Conservation (phyloP, 1,140 invertebrate species). For the Reticulitermes speratus region DNA sequence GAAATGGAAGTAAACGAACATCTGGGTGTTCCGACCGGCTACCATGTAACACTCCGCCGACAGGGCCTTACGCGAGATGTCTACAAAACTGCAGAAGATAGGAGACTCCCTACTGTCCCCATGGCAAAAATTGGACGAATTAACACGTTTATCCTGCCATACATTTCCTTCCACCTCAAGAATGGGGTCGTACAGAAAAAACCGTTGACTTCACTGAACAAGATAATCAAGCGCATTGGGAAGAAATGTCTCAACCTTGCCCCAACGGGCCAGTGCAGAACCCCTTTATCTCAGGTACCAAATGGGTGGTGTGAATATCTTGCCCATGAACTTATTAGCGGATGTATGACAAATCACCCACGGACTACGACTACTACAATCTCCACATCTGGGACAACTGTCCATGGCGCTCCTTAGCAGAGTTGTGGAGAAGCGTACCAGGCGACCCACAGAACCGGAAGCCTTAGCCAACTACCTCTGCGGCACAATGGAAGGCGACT, state of each 20-base stretch:
- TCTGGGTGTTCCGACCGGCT: slow-evolving; percentile 24
- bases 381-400: slow-evolving; percentile 32
- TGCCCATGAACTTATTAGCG: slow-evolving; percentile 37
- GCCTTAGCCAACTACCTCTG: too few relatives aligned
- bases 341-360: slow-evolving; percentile 40
- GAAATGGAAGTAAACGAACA: neutral
- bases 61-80: neutral
- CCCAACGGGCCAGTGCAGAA: too few relatives aligned
- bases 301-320: slow-evolving; percentile 27
- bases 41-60: neutral
- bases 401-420: slow-evolving; percentile 35
- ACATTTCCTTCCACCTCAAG: slow-evolving; percentile 34
- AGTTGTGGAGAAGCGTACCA: neutral
- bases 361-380: slow-evolving; percentile 40
- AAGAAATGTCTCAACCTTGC: too few relatives aligned
- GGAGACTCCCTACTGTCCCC: slow-evolving; percentile 35
- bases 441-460: too few relatives aligned
- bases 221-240: too few relatives aligned
- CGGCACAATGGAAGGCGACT: too few relatives aligned
- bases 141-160: slow-evolving; percentile 37
- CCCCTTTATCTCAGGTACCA: neutral
- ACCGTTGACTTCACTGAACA: too few relatives aligned
- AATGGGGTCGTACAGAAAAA: too few relatives aligned
- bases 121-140: slow-evolving; percentile 39
- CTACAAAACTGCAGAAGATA: neutral